These are phyloP conservation scores for Allolobophora icterica DNA, from an alignment of 2,888 invertebrate species.

Conservation along the genomic window DNA sequence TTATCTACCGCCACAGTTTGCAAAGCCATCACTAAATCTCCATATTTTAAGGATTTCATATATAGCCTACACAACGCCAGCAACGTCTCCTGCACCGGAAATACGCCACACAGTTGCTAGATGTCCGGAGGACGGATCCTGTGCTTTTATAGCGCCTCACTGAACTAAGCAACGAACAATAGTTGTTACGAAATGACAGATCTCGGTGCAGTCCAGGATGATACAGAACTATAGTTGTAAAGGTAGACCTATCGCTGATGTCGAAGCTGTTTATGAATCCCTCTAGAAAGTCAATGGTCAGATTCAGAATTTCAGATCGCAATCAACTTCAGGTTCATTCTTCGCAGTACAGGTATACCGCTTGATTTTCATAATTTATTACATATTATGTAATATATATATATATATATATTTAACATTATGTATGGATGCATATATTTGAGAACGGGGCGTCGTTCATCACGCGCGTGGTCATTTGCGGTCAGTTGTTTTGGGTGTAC, in stretches of 20 bases:
- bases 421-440: background rate
- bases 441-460: background rate
- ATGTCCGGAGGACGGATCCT: background rate
- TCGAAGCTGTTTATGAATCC: background rate
- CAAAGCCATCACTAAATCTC: background rate
- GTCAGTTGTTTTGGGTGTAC: slow-evolving; percentile 12
- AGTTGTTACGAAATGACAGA: background rate
- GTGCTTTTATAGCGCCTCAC: background rate
- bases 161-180: background rate
- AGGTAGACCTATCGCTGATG: background rate
- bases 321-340: background rate
- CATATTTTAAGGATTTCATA: background rate
- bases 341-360: background rate
- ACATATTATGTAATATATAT: background rate
- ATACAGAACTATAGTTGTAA: background rate
- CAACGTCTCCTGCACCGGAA: background rate
- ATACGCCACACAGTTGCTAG: background rate
- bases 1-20: slow-evolving; percentile 5
- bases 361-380: background rate
- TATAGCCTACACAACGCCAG: background rate
- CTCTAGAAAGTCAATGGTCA: background rate
- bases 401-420: background rate
- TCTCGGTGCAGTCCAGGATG: background rate
- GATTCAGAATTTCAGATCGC: background rate
- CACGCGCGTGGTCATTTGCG: no score